Conservation (phyloP, 2,113 vertebrate species). For the Notothenia rossii region DNA sequence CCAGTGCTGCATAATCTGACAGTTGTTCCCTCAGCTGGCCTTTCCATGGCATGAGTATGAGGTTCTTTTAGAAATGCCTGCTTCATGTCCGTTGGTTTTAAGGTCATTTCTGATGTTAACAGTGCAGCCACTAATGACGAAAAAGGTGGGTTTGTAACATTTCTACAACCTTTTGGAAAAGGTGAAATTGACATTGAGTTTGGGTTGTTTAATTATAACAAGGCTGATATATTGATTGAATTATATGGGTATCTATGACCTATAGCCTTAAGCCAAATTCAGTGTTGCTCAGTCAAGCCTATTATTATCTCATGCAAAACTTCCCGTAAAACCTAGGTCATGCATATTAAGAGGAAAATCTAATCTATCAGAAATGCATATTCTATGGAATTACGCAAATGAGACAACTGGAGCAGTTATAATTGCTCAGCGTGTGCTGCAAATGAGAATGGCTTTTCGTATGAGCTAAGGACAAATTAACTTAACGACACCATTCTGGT, state of each 20-base stretch:
- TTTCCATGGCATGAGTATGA: neutral
- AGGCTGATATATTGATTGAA: conserved; percentile 20
- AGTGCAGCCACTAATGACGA: conserved; percentile 5
- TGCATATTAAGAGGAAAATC: conserved; percentile 66
- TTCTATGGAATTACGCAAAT: conserved; percentile 65
- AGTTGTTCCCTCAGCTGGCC: neutral
- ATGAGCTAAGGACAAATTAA: conserved; percentile 70
- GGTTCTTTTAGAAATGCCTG: neutral
- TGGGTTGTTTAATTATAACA: conserved; percentile 23
- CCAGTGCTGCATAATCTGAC: neutral
- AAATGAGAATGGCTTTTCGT: conserved; percentile 64
- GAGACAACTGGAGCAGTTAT: conserved; percentile 54
- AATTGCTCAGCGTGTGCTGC: conserved; percentile 64
- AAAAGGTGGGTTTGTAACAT: neutral
- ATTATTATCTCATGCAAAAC: conserved; percentile 52
- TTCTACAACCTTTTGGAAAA: conserved; percentile 5
- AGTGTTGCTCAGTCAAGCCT: conserved; percentile 21
- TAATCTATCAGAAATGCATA: conserved; percentile 54
- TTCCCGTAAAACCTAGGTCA: conserved; percentile 40
- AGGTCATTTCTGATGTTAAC: conserved; percentile 25
- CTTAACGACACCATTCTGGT: conserved; percentile 70
- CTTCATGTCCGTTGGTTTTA: conserved; percentile 19
- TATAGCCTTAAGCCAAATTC: conserved; percentile 21
- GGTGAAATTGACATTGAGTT: neutral
- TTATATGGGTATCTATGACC: conserved; percentile 1